phyloP scores from a whole-genome alignment of 2,888 invertebrate species.

The Tipula confusa region DNA sequence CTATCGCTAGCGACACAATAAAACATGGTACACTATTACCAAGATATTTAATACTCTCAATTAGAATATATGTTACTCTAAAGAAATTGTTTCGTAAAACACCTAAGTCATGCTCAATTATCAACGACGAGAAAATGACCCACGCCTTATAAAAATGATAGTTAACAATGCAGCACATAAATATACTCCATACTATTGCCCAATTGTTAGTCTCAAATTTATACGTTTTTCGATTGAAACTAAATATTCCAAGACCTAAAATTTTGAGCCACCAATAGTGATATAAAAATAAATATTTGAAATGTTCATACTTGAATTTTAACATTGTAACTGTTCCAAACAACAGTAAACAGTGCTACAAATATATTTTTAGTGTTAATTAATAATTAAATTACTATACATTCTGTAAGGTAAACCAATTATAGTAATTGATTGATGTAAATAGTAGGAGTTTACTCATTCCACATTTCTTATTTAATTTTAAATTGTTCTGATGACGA shows the following conservation, averaged over 20 bases:
- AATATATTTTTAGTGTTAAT: no score
- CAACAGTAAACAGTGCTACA: no score
- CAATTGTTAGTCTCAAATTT: background rate
- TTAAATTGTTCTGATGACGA: no score
- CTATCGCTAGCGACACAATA: background rate
- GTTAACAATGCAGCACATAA: background rate
- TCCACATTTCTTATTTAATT: no score
- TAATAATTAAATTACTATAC: no score
- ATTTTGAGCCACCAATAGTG: background rate
- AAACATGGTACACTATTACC: background rate
- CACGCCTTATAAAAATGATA: background rate
- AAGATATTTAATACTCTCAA: no score
- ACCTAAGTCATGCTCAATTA: background rate
- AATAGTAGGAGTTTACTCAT: no score
- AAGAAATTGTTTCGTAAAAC: no score
- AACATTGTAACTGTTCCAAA: no score
- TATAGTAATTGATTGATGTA: no score
- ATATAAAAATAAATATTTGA: background rate
- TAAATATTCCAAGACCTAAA: background rate
- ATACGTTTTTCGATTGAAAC: background rate
- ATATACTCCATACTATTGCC: background rate
- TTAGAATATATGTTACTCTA: no score
- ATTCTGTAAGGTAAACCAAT: no score
- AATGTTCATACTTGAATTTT: background rate
- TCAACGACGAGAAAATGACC: background rate